Percentiles rank a stretch among this genome's conserved stretches.
Evolutionary conservation across 2,113 vertebrate genomes (phyloP).

Genomic region (Dipodomys stephensi): DNA sequence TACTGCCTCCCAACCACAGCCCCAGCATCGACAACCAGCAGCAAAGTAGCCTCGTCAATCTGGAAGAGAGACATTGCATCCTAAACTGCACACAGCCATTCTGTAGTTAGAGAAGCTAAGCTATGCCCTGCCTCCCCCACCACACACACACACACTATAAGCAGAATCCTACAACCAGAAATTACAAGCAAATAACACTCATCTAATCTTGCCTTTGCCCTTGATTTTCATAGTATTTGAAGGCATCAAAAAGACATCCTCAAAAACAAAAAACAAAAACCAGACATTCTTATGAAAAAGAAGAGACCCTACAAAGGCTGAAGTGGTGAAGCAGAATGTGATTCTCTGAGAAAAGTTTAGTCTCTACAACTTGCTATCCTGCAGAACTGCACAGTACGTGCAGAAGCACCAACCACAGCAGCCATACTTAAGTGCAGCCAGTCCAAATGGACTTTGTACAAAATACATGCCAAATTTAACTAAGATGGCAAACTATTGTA

Average conservation of each 20-base stretch:
- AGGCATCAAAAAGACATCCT: slow-evolving; percentile 27
- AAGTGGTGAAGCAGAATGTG: neutral
- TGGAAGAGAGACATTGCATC: neutral
- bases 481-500: neutral
- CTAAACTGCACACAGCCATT: neutral
- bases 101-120: neutral
- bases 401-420: neutral
- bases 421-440: neutral
- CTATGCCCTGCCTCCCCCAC: neutral
- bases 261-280: too few species aligned
- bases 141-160: too few species aligned
- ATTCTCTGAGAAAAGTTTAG: neutral
- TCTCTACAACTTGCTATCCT: slow-evolving; percentile 18
- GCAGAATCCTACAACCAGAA: neutral
- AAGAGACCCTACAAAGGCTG: neutral
- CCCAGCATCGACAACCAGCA: slow-evolving; percentile 34
- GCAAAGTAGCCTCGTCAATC: slow-evolving; percentile 1
- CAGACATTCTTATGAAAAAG: neutral
- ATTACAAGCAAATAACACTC: slow-evolving; percentile 39
- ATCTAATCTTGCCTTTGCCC: slow-evolving; percentile 29
- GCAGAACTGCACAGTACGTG: neutral
- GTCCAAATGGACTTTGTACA: neutral
- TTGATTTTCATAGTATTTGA: slow-evolving; percentile 28
- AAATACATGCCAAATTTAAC: neutral
- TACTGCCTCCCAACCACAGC: neutral